These are phyloP conservation scores for Penaeus vannamei DNA, from an alignment of 1,140 invertebrate species.

Conservation along the genomic window DNA sequence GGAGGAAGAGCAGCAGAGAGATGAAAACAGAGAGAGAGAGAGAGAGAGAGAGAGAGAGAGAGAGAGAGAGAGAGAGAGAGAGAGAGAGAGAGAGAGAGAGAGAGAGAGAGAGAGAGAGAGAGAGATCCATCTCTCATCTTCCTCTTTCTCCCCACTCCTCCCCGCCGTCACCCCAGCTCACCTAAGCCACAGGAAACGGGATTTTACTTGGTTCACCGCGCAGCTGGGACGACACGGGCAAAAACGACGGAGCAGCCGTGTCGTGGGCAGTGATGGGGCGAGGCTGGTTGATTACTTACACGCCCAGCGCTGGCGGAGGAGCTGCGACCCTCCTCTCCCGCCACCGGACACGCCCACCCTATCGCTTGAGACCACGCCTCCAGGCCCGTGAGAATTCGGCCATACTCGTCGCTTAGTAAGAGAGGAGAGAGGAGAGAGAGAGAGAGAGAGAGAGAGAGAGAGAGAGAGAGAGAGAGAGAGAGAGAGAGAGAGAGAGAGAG, in stretches of 20 bases:
- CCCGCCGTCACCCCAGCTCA: neutral
- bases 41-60: too few species aligned
- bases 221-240: conserved; percentile 48
- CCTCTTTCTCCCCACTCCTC: conserved; percentile 24
- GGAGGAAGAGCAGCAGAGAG: too few species aligned
- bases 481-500: neutral
- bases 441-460: conserved; percentile 46
- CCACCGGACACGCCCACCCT: too few species aligned
- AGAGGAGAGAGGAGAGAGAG: neutral
- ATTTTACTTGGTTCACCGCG: conserved; percentile 59
- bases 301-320: neutral
- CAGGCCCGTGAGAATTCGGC: too few species aligned
- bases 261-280: conserved; percentile 38
- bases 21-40: too few species aligned
- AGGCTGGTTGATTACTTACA: conserved; percentile 45
- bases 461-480: conserved; percentile 26
- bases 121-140: neutral
- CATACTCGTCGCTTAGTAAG: too few species aligned
- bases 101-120: too few species aligned
- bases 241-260: conserved; percentile 31
- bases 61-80: too few species aligned
- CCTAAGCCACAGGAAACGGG: conserved; percentile 47
- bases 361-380: too few species aligned
- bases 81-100: too few species aligned
- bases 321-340: too few species aligned